These are phyloP conservation scores for Gavia stellata DNA, from an alignment of 2,113 vertebrate genomes.

Conservation along the genomic window DNA sequence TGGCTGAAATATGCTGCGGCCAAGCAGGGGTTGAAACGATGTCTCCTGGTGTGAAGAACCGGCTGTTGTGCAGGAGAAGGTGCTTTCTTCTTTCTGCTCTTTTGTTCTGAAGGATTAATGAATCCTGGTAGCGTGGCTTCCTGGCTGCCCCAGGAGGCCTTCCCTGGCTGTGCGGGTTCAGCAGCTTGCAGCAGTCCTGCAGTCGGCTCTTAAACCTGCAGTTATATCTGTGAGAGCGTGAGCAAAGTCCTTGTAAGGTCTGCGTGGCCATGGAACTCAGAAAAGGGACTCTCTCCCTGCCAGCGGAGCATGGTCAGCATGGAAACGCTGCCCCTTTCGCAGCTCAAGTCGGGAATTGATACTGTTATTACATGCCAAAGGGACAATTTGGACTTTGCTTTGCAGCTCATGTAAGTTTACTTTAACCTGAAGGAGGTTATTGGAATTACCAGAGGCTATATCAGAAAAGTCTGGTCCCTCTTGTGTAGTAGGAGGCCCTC, in stretches of 20 bases:
- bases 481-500: not conserved
- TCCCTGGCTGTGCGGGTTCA: not conserved
- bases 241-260: not conserved
- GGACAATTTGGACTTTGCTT: not conserved
- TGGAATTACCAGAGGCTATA: not conserved
- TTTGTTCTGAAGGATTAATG: not conserved
- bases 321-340: not conserved
- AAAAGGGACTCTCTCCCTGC: not conserved
- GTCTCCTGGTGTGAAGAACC: not conserved
- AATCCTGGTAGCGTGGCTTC: not conserved
- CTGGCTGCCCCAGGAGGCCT: not conserved
- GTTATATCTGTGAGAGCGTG: not conserved
- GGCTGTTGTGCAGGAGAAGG: not conserved
- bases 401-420: not conserved
- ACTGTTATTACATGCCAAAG: not conserved
- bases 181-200: not conserved
- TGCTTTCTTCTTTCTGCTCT: not conserved
- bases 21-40: not conserved
- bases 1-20: not conserved
- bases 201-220: not conserved
- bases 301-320: not conserved
- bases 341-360: not conserved
- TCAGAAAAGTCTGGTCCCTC: not conserved
- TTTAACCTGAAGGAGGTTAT: not conserved
- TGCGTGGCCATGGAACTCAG: not conserved